These are phyloP conservation scores for Fratercula arctica DNA, from an alignment of 2,797 vertebrate genomes.

Conservation along the genomic window DNA sequence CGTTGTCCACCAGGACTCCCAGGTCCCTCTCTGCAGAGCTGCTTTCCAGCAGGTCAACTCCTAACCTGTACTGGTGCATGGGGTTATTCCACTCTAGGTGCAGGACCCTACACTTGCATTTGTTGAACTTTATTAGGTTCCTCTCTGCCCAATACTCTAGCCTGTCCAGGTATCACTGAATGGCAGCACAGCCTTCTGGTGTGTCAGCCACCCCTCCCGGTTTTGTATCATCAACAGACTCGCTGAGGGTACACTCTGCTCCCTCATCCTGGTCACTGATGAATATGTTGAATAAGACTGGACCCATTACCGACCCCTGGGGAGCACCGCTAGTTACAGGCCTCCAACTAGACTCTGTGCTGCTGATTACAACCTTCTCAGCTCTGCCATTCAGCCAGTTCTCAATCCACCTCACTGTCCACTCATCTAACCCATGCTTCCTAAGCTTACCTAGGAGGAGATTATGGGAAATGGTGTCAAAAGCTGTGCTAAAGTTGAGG, in stretches of 20 bases:
- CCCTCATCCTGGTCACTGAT: not conserved
- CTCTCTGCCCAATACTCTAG: not conserved
- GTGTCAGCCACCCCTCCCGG: not conserved
- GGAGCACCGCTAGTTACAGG: too few species aligned
- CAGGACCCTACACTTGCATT: not conserved
- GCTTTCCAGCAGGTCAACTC: too few species aligned
- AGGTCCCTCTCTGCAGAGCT: not conserved
- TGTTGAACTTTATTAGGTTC: not conserved
- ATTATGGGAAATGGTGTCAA: too few species aligned
- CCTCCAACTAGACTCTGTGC: too few species aligned
- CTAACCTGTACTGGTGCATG: not conserved
- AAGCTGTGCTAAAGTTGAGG: too few species aligned
- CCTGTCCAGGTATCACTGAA: not conserved
- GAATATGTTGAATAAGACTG: not conserved
- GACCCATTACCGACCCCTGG: too few species aligned
- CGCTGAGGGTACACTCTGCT: not conserved
- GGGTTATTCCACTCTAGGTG: not conserved
- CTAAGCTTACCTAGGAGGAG: too few species aligned
- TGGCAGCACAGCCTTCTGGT: not conserved
- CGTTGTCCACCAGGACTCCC: not conserved
- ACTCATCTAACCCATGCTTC: too few species aligned
- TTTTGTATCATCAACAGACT: not conserved
- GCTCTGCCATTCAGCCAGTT: too few species aligned
- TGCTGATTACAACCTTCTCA: too few species aligned
- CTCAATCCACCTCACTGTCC: too few species aligned